These are phyloP conservation scores for Phaethon lepturus DNA, from an alignment of 2,113 vertebrate genomes.

Conservation along the genomic window DNA sequence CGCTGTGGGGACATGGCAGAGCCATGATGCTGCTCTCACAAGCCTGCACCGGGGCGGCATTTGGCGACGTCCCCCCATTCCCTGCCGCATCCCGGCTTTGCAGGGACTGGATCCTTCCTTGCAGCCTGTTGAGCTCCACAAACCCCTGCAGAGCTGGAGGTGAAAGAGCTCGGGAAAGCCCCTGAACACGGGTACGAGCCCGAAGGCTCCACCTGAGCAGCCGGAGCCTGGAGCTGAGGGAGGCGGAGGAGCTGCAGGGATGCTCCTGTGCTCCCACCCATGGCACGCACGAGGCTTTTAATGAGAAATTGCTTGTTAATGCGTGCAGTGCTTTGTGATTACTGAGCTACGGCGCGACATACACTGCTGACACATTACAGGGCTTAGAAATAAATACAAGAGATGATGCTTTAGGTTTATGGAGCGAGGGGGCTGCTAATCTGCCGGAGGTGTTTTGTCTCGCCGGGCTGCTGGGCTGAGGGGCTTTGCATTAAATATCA, in stretches of 20 bases:
- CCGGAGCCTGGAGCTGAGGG: fast-evolving
- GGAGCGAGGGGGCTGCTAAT: background rate
- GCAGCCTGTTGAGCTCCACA: background rate
- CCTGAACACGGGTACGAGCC: fast-evolving
- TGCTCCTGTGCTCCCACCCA: background rate
- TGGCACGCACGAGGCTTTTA: background rate
- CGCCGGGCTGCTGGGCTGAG: fast-evolving
- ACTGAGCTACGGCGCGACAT: background rate
- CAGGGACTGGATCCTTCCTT: background rate
- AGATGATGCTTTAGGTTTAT: fast-evolving
- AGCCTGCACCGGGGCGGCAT: background rate
- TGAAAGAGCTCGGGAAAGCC: background rate
- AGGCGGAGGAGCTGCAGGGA: background rate
- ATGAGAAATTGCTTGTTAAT: background rate
- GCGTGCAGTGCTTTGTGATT: background rate
- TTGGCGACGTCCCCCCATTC: background rate
- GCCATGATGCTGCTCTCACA: fast-evolving
- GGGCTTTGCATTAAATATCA: background rate
- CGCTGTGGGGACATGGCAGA: background rate
- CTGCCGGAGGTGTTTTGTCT: background rate
- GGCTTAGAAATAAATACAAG: background rate
- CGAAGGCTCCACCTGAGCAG: background rate
- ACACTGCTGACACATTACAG: background rate
- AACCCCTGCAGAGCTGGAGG: background rate
- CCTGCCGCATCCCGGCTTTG: background rate